Evolutionary conservation across 1,140 invertebrate species (phyloP), one percentile per base, ranked within the genome.

Genomic region (Rhyzopertha dominica): DNA sequence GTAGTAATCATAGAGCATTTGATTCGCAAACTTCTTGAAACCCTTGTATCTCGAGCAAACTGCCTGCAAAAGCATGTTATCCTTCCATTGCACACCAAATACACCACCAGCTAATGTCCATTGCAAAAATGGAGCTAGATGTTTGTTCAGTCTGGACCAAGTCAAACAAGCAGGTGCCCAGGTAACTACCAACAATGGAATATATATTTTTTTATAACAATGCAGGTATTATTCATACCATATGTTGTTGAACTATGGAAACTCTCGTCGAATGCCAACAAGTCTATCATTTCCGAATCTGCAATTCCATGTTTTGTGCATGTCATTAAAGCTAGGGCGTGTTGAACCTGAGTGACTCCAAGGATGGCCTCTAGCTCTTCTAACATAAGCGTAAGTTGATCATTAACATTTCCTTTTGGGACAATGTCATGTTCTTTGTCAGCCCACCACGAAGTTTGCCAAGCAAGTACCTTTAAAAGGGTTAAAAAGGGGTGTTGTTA

Each of bases 201-300:
- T n/a, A n/a, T n/a, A n/a, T n/a, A n/a, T n/a, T n/a, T n/a, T n/a
- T n/a, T n/a, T n/a, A n/a, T n/a, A n/a, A n/a, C n/a, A n/a, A n/a
- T n/a, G n/a, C n/a, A n/a, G n/a, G n/a, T n/a, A n/a, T n/a, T n/a
- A 4, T 22, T 37, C 43, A 75, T 63, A 82, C 80, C 66, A 63
- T 80, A 76, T 48, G 79, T 81, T 32, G 73, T 74, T 36, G 72
- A 71, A 45, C 75, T 80, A 58, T 83, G 78, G 37, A 85, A 85
- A 35, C 71, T 70, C n/a, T 80, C 73, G 61, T 85, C 80, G 45
- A 79, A 74, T 1, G 83, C 81, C 19, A 88, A 55, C 12, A 88
- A 65, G 65, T 88, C 85, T 48, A 86, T 64, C 63, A 87, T 78
- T 68, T 88, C 86, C 4, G 78, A 80, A 55, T 84, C 80, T 9